Base-by-base conservation (phyloP, 2,797 vertebrate species). In the Aquila chrysaetos region DNA sequence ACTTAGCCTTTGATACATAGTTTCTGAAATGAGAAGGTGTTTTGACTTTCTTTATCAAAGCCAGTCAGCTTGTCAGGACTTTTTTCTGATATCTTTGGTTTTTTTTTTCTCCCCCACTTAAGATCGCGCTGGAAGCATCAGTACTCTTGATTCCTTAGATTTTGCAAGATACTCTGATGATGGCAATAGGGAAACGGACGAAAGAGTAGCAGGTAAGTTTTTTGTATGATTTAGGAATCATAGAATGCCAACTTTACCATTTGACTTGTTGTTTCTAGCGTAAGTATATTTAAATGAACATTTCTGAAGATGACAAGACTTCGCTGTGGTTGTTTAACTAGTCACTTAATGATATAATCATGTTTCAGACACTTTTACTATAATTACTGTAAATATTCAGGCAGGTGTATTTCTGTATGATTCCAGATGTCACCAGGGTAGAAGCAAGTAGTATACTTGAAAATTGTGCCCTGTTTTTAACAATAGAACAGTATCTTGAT, bases 141-240 rank as follows among this genome's bases (percentile, higher is more conserved):
- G 99, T 98, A 99, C 99, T 83, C 98, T 99, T 96, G 99, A 99
- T 98, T 99, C 99, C 75, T 98, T 99, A 98, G 99, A 99, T 97
- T 99, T 99, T 96, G 99, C 99, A 85, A 99, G 99, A 93, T 99
- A 99, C 93, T 99, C 99, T n/a, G 99, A 99, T 96, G 99, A 99
- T 79, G 99, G 99, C 96, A 99, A 99, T 98, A 98, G 99, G 87
- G 99, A 99, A 97, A 98, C 99, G 0, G 99, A 99, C 4, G 99
- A 99, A 95, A 98, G 98, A 96, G 98, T 99, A 94, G 99, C 99
- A 98, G 99, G 99, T 99, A 97, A 98, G 98, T 97, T 87, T 56
- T 94, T 74, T 46, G 7, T 77, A 18, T 76, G 27, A 43, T 73
- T 86, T 68, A 46, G 20, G 16, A 87, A 61, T 90, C 22, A 49